Conservation (phyloP, 2,113 vertebrate genomes). For the Lipophrys pholis region DNA sequence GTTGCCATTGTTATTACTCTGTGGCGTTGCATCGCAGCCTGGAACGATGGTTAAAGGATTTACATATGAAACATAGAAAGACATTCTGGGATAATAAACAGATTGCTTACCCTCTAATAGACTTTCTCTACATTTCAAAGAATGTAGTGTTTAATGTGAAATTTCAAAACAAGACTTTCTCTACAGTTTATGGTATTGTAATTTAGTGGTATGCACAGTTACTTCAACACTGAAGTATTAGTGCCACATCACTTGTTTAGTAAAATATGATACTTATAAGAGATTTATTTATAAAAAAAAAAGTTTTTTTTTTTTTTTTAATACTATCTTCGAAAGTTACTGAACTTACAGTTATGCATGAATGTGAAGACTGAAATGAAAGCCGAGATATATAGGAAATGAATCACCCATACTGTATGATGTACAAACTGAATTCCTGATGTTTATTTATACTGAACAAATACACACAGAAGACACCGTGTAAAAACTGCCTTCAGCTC, state of each 20-base stretch:
- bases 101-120: background rate
- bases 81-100: background rate
- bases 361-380: too few relatives aligned
- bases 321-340: conserved; percentile 6
- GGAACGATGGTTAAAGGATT: conserved; percentile 34
- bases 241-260: conserved; percentile 1
- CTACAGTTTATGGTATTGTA: too few relatives aligned
- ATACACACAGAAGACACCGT: too few relatives aligned
- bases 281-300: conserved; percentile 9
- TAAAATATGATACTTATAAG: background rate
- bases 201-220: background rate
- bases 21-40: too few relatives aligned
- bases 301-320: background rate
- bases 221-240: conserved; percentile 1
- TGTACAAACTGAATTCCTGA: too few relatives aligned
- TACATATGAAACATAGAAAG: conserved; percentile 7
- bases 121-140: conserved; percentile 1
- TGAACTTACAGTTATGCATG: background rate
- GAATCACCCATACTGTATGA: too few relatives aligned
- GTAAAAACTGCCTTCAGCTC: too few relatives aligned
- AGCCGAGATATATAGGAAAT: too few relatives aligned
- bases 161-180: too few relatives aligned
- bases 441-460: too few relatives aligned
- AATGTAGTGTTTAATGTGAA: background rate
- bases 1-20: background rate